Evolutionary conservation across 2,797 vertebrate genomes (phyloP).

Genomic region (Steatocranus sp.): DNA sequence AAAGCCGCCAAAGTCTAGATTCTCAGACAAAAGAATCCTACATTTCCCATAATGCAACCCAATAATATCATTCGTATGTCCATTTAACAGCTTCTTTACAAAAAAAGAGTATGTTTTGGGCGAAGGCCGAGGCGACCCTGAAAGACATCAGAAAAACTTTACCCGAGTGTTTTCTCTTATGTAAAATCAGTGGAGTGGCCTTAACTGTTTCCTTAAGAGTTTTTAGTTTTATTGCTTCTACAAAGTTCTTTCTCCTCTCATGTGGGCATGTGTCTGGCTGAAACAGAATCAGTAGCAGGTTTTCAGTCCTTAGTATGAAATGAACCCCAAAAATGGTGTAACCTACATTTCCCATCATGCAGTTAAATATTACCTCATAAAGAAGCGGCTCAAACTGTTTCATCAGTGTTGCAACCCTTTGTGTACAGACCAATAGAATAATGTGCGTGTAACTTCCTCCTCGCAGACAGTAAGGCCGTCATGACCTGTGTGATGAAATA

Average conservation of each 20-base stretch:
- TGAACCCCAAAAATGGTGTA: background rate
- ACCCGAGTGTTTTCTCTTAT: background rate
- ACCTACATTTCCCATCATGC: background rate
- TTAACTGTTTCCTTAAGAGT: background rate
- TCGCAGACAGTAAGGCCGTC: background rate
- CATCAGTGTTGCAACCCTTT: background rate
- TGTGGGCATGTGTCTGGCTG: rapidly evolving
- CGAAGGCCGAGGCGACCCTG: background rate
- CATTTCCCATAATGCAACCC: background rate
- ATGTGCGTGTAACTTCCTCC: background rate
- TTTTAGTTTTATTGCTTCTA: background rate
- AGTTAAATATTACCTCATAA: background rate
- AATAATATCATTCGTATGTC: rapidly evolving
- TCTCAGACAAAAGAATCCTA: background rate
- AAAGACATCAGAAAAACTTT: background rate
- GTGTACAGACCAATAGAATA: background rate
- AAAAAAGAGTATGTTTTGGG: background rate
- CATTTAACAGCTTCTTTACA: background rate
- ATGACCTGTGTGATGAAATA: background rate
- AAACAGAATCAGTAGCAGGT: background rate
- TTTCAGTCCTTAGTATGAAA: background rate
- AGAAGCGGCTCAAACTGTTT: background rate
- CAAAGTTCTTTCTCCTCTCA: rapidly evolving
- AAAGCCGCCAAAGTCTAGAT: background rate
- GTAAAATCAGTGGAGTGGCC: background rate